Base-by-base conservation (phyloP, 2,113 vertebrate species). In the Atherinomorus stipes region DNA sequence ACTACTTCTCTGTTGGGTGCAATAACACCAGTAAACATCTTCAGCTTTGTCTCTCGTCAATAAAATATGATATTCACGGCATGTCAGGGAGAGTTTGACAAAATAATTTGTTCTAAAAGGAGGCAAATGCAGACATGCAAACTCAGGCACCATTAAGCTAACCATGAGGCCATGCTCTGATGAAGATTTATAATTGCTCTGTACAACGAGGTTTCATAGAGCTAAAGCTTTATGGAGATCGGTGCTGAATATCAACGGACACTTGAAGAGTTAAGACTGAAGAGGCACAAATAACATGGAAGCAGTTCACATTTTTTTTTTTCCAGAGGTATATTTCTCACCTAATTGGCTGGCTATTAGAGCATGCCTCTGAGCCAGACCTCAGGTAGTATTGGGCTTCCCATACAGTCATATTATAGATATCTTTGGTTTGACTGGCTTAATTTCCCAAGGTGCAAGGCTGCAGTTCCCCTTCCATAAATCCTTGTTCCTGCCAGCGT, bases 381-480 rank as follows among this genome's bases (percentile, higher is more conserved):
- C 56, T 23, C 45, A 49, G 82, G 79, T 68, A 71, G 58, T 82
- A 74, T 64, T 26, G 49, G 53, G 16, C 64, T 80, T 71, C 82
- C 23, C 28, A 77, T 62, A 64, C 81, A 62, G 86, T 84, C 31
- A 75, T 78, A 81, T 84, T 87, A 83, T 76, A 83, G 78, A 84
- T 83, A 70, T 75, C 74, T 75, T 78, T 85, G 75, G 80, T 87
- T 90, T 62, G 74, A 83, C 85, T 66, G 54, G 49, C 74, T 89
- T 92, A 84, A 93, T 92, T 92, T 92, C 90, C 92, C 92, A 74
- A 42, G 87, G 87, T 89, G 78, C 64, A 74, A 16, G 21, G 53
- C 75, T 78, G 37, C 23, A 70, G 69, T 82, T 87, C 71, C 81
- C 76, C 49, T 63, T 71, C 61, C 54, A 85, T 89, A 90, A 90